Base-by-base conservation (phyloP, 1,140 invertebrate species). In the Fopius arisanus region DNA sequence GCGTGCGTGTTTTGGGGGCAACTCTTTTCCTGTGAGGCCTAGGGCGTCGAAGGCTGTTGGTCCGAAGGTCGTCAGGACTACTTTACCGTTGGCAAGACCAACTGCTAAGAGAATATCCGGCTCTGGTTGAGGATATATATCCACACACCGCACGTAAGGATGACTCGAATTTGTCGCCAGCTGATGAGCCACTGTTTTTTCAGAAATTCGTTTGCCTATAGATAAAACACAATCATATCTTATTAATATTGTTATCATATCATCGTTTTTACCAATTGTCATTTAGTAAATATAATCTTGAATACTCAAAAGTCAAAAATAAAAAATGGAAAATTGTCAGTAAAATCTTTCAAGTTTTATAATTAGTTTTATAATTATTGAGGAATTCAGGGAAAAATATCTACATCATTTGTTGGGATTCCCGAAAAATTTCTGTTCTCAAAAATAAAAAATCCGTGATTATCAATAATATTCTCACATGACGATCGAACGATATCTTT, bases 71-170 rank as follows among this genome's bases (percentile, higher is more conserved):
- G 92, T 93, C 1, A 97, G 87, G 5, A 92, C 89, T 26, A 97
- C 91, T 88, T 93, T 93, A n/a, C 96, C 96, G 89, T 94, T 96
- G 0, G 92, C 91, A 80, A 96, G 92, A 2, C 96, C 96, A 67
- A 97, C 90, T 0, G 96, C 96, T 37, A 97, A 87, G 31, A 97
- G 88, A 31, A 94, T 92, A 78, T 96, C 94, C 79, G 90, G 89
- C 40, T 94, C 91, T 16, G 90, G 77, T 85, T 92, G 88, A 51
- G 92, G 91, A 89, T 94, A 92, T 83, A 95, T 93, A 79, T 95
- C 94, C n/a, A 96, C 87, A 83, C 93, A 94, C 87, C 94, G 93
- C 9, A 92, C 90, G 84, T 92, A 93, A 77, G 91, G 91, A 78
- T 91, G 89, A 82, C 90, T 92, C 12, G 89, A 89, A 80, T 92